phyloP scores from a whole-genome alignment of 2,113 vertebrate species.

The Cacatua alba region DNA sequence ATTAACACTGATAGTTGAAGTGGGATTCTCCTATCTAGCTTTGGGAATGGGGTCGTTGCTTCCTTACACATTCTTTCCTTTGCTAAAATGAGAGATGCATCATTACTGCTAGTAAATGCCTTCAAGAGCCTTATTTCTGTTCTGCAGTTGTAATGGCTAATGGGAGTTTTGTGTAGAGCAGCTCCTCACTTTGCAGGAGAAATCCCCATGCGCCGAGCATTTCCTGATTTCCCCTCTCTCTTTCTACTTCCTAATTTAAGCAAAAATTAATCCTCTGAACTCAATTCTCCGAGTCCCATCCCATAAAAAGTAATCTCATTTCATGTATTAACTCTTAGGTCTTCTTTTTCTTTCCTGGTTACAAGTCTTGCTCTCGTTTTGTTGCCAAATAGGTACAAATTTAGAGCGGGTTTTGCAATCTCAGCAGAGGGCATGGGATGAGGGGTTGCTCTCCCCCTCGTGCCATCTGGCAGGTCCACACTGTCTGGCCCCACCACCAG shows the following conservation, averaged over 20 bases:
- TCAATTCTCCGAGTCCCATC: neutral
- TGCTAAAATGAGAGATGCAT: neutral
- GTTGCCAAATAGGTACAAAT: slow-evolving; percentile 15
- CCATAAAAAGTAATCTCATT: neutral
- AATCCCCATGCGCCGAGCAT: neutral
- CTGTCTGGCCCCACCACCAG: slow-evolving; percentile 10
- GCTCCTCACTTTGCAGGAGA: neutral
- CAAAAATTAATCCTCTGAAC: neutral
- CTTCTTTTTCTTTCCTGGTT: neutral
- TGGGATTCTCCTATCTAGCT: neutral
- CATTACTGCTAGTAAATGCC: neutral
- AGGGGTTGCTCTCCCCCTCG: neutral
- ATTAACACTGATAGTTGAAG: neutral
- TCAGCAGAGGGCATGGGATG: slow-evolving; percentile 55
- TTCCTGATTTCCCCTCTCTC: neutral
- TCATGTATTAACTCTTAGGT: neutral
- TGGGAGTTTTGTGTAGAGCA: neutral
- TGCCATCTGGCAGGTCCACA: neutral
- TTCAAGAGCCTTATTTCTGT: neutral
- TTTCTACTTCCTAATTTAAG: neutral
- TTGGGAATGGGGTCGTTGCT: neutral
- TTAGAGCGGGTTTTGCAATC: slow-evolving; percentile 15
- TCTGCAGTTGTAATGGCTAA: neutral
- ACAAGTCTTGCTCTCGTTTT: neutral
- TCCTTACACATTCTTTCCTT: neutral